These are phyloP conservation scores for Micrasema longulum DNA, from an alignment of 1,140 invertebrate genomes.

Conservation along the genomic window DNA sequence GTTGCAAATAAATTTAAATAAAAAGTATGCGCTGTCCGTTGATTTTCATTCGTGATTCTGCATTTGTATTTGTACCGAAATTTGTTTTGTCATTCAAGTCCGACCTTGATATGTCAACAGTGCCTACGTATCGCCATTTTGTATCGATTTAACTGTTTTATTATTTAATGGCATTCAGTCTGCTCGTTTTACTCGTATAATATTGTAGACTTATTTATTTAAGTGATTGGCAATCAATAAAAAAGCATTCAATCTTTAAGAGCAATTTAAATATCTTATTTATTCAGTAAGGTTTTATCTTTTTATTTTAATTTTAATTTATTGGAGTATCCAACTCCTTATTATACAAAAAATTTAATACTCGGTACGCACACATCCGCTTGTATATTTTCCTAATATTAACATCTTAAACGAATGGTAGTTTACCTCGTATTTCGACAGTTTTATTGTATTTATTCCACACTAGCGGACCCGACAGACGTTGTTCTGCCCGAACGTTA, in stretches of 20 bases:
- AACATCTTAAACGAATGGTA: no score
- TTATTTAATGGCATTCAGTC: conserved; percentile 3
- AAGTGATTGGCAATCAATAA: neutral
- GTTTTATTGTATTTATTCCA: no score
- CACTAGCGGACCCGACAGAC: no score
- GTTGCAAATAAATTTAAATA: neutral
- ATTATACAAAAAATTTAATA: neutral
- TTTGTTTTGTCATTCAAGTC: conserved; percentile 8
- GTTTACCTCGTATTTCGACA: no score
- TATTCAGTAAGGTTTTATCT: neutral
- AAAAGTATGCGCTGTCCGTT: neutral
- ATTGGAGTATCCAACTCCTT: conserved; percentile 1
- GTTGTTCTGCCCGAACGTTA: no score
- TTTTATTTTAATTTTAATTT: neutral
- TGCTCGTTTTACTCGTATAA: neutral
- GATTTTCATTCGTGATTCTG: conserved; percentile 18
- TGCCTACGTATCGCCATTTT: neutral
- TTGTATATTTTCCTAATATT: no score
- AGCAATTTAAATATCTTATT: neutral
- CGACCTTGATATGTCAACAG: conserved; percentile 17
- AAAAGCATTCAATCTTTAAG: neutral
- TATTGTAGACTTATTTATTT: neutral
- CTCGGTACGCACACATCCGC: no score
- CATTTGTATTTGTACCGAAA: conserved; percentile 1
- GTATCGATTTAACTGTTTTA: conserved; percentile 19